Evolutionary conservation across 2,797 vertebrate genomes (phyloP), one percentile per base, ranked within the genome.

Genomic region (Cirrhinus mrigala): DNA sequence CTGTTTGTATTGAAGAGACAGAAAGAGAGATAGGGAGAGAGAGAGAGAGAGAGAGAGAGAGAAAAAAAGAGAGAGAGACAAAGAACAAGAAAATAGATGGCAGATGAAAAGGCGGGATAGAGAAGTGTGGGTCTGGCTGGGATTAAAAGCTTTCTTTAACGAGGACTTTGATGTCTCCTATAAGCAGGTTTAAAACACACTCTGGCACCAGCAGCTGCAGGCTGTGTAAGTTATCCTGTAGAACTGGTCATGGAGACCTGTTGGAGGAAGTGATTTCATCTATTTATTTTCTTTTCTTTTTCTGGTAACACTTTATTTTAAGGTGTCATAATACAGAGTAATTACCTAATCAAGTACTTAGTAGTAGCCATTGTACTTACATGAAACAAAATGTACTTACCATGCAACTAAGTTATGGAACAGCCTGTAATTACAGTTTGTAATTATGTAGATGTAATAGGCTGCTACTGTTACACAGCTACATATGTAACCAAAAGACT

Each of bases 1-100:
- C 97, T 97, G 97, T 99, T 99, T 98, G 97, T 97, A 96, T 97
- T 98, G 96, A 95, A 92, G 94, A 92, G 58, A 84, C 68, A 77
- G 82, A 80, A 85, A 88, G 85, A 84, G 87, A 77, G 88, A 56
- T 78, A 84, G 87, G 74, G 37, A 81, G 87, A 62, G 81, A 40
- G 62, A 40, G 85, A 87, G 52, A 22, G 29, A 37, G 77, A 62
- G 24, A 79, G 77, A 24, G 9, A 48, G n/a, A 81, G 33, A 56
- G 69, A 83, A 27, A 74, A 44, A 82, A 46, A 80, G 33, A 46
- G 68, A 48, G 60, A 78, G 27, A 74, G 86, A 92, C 91, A 44
- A 18, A 60, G 37, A 52, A 18, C 33, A n/a, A 71, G 52, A 70
- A 70, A 40, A 44, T 71, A 56, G 79, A 64, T 69, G 46, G 86